Evolutionary conservation across 2,888 invertebrate species (phyloP).

Genomic region (Pelosia muscerda): DNA sequence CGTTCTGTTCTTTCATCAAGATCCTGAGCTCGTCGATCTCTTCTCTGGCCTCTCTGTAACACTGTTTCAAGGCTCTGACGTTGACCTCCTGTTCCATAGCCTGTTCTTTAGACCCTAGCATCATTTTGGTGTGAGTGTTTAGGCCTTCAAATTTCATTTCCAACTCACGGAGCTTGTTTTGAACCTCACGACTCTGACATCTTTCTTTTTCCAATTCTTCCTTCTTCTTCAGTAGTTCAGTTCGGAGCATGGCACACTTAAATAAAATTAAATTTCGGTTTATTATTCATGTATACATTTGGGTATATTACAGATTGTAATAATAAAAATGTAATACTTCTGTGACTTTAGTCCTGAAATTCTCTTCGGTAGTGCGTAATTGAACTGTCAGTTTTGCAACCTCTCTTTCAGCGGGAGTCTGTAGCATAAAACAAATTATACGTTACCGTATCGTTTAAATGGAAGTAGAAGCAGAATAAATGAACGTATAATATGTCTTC

Average conservation of each 20-base stretch:
- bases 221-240: slow-evolving; percentile 76
- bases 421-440: slow-evolving; percentile 6
- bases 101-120: slow-evolving; percentile 87
- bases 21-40: slow-evolving; percentile 87
- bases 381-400: slow-evolving; percentile 87
- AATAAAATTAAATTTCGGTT: not conserved
- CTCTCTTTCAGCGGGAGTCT: slow-evolving; percentile 86
- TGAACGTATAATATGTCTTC: not conserved
- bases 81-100: slow-evolving; percentile 86
- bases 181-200: slow-evolving; percentile 85
- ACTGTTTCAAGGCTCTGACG: slow-evolving; percentile 78
- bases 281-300: too few relatives aligned
- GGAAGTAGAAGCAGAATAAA: too few relatives aligned
- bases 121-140: slow-evolving; percentile 74
- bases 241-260: slow-evolving; percentile 77
- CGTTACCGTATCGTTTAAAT: too few relatives aligned
- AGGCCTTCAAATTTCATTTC: slow-evolving; percentile 78
- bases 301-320: not conserved
- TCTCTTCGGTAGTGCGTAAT: slow-evolving; percentile 88
- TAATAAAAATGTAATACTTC: slow-evolving; percentile 80
- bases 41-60: slow-evolving; percentile 88
- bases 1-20: slow-evolving; percentile 89
- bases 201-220: slow-evolving; percentile 87
- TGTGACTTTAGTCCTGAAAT: slow-evolving; percentile 89
- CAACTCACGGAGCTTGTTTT: slow-evolving; percentile 73